A percentile compares a stretch with the other conserved stretches of the same genome.
Conservation (phyloP, 1,140 invertebrate genomes). For the Bacillus rossius region DNA sequence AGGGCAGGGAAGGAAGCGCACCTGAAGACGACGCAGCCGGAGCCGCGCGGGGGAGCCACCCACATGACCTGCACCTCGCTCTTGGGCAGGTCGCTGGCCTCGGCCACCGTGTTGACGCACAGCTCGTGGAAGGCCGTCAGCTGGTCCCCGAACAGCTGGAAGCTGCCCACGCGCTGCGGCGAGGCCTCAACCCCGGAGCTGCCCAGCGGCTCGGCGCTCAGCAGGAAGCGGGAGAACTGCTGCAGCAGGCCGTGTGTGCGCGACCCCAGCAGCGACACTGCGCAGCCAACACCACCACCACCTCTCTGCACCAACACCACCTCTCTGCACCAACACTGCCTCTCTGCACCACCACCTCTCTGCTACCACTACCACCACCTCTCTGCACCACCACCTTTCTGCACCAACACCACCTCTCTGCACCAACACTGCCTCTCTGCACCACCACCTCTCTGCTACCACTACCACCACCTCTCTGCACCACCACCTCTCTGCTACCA, state of each 20-base stretch:
- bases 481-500: too few relatives aligned
- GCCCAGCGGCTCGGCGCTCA: constrained; percentile 45
- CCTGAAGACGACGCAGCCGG: constrained; percentile 80
- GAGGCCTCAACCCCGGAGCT: constrained; percentile 16
- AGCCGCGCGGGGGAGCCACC: constrained; percentile 75
- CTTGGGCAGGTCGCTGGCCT: constrained; percentile 71
- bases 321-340: too few relatives aligned
- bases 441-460: too few relatives aligned
- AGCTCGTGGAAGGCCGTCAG: constrained; percentile 75
- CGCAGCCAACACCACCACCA: neutral
- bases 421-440: too few relatives aligned
- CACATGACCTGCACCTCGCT: constrained; percentile 87
- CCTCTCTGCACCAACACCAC: too few relatives aligned
- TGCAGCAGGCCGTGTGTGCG: constrained; percentile 65
- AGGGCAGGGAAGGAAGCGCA: constrained; percentile 34
- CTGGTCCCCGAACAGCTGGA: constrained; percentile 76
- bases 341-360: too few relatives aligned
- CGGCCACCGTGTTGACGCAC: constrained; percentile 80
- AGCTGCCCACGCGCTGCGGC: constrained; percentile 58
- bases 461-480: too few relatives aligned
- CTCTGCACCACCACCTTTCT: too few relatives aligned
- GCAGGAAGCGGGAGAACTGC: constrained; percentile 75
- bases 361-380: too few relatives aligned
- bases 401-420: too few relatives aligned
- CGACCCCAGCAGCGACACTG: constrained; percentile 70